Base-by-base conservation (phyloP, 2,888 invertebrate genomes). In the Coleophora flavipennella region DNA sequence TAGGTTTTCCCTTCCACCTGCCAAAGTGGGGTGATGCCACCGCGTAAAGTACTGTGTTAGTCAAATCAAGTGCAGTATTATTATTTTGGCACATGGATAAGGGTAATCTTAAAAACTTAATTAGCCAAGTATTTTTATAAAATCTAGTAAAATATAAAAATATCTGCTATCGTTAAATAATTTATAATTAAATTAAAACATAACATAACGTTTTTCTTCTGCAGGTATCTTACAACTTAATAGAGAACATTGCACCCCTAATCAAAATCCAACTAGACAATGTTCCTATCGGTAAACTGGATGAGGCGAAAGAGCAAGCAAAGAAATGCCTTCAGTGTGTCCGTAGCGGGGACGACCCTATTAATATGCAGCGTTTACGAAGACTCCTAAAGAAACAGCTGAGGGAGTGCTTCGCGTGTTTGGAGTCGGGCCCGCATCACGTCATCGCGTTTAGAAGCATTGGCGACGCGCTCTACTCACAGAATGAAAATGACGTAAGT, bases 381-480 rank as follows among this genome's bases (percentile, higher is more conserved):
- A 89, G 90, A 33, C 87, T 96, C 8, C 86, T 96, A 31, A 88
- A 89, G 51, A 89, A 91, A 42, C 90, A 90, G 54, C 87, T 90
- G 43, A 70, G 92, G 9, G 91, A 92, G 60, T 86, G 87, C 43
- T 75, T 91, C 29, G 91, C 90, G 42, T 87, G 87, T 61, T 84
- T 95, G 35, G 96, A 94, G 70, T 89, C 88, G 10, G 87, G 86
- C 49, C 94, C 95, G 0, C 93, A 95, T 59, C 90, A 91, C 48
- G 86, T 90, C 0, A 79, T 96, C 36, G 92, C 94, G 0, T 91
- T 90, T 61, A 87, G 91, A 54, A 86, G 93, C 38, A 93, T 96
- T 49, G 92, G 92, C 0, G 94, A 96, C 63, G 91, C 93, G 59
- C 76, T 97, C 25, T 96, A 95, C 69, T 94, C 95, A 10, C 87